These are phyloP conservation scores for Sciurus vulgaris DNA, from an alignment of 2,797 vertebrate species.

Conservation along the genomic window DNA sequence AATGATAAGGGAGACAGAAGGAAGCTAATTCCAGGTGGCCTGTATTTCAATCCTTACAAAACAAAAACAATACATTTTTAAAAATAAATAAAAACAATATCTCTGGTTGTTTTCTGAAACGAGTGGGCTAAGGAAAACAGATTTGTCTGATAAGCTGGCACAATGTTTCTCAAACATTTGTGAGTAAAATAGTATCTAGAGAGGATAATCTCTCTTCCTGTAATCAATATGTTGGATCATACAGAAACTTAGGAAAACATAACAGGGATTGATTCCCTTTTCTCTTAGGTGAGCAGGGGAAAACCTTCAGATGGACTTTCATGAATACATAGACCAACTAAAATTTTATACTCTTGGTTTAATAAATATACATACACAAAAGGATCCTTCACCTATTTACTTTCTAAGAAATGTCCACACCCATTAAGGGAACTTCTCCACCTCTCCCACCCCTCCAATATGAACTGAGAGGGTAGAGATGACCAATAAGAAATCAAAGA, in stretches of 20 bases:
- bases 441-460: background rate
- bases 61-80: conserved; percentile 64
- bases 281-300: conserved; percentile 29
- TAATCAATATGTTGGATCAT: background rate
- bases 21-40: conserved; percentile 73
- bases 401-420: conserved; percentile 33
- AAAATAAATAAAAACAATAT: conserved; percentile 19
- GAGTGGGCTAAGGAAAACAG: conserved; percentile 41
- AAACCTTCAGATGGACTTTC: conserved; percentile 11
- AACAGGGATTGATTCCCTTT: conserved; percentile 22
- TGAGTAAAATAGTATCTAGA: background rate
- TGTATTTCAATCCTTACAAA: conserved; percentile 78
- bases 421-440: background rate
- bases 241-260: background rate
- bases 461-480: background rate
- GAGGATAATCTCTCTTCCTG: background rate
- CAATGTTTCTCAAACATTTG: conserved; percentile 62
- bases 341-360: conserved; percentile 23
- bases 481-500: background rate
- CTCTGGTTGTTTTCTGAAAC: conserved; percentile 43
- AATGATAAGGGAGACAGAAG: conserved; percentile 82
- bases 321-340: background rate
- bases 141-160: conserved; percentile 44
- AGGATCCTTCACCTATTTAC: background rate
- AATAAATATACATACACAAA: background rate